Percentiles rank a stretch among this genome's conserved stretches.
Conservation (phyloP, 2,113 vertebrate species). For the Tor tambroides region DNA sequence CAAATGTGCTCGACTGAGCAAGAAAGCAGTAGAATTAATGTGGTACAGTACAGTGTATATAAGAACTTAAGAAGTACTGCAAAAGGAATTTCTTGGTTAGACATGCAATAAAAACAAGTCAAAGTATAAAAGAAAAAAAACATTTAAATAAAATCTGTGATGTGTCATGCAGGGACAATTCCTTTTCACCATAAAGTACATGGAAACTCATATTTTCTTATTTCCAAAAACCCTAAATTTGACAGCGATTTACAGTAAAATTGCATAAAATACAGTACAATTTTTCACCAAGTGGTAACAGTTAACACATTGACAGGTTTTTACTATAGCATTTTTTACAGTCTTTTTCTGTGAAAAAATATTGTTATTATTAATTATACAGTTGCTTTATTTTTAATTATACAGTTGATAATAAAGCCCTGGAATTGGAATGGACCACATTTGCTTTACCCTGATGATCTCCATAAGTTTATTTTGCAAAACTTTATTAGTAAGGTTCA, state of each 20-base stretch:
- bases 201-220: neutral
- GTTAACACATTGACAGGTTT: neutral
- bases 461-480: neutral
- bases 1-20: neutral
- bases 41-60: neutral
- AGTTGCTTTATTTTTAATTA: too few species aligned
- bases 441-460: neutral
- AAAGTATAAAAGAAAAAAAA: neutral
- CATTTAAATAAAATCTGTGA: neutral
- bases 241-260: neutral
- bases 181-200: neutral
- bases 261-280: neutral
- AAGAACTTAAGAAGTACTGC: neutral
- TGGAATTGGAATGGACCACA: neutral
- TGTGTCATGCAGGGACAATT: neutral
- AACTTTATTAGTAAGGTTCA: neutral
- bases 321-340: neutral
- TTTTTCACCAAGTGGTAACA: neutral
- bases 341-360: neutral
- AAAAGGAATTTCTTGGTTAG: neutral
- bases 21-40: neutral
- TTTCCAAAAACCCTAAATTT: neutral
- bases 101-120: neutral
- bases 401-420: too few species aligned
- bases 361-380: too few species aligned